Conservation (phyloP, 2,113 vertebrate species). For the Erythrolamprus reginae region DNA sequence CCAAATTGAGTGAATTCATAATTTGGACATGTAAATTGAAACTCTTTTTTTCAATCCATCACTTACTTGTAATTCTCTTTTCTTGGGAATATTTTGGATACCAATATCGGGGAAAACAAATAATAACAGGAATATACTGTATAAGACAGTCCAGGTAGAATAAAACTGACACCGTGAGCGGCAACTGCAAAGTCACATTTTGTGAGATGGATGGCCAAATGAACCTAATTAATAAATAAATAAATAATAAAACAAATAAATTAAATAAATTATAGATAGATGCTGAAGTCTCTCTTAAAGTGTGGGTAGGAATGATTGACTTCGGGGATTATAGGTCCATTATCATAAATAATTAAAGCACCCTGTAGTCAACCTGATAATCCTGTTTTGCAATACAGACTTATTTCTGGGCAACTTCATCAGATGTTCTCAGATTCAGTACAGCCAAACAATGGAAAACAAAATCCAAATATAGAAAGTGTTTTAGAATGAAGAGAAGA, state of each 20-base stretch:
- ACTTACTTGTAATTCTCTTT: neutral
- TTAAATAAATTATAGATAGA: neutral
- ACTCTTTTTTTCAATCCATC: neutral
- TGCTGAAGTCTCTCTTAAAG: neutral
- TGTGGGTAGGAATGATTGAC: neutral
- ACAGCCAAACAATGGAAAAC: neutral
- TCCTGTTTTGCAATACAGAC: neutral
- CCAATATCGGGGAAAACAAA: neutral
- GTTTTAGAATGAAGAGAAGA: no score
- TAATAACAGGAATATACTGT: no score
- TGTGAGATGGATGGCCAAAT: neutral
- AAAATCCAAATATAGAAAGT: neutral
- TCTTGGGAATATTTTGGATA: neutral
- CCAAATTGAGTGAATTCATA: neutral
- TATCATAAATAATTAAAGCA: neutral
- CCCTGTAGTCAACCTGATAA: neutral
- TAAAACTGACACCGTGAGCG: neutral
- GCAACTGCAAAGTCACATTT: neutral
- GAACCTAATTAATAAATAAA: neutral
- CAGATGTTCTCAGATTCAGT: neutral
- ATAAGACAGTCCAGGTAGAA: neutral
- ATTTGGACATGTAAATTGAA: neutral
- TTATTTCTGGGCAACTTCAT: neutral
- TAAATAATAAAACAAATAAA: neutral
- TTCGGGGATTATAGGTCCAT: neutral